Conservation (phyloP, 2,888 invertebrate genomes). For the Mechanitis messenoides region DNA sequence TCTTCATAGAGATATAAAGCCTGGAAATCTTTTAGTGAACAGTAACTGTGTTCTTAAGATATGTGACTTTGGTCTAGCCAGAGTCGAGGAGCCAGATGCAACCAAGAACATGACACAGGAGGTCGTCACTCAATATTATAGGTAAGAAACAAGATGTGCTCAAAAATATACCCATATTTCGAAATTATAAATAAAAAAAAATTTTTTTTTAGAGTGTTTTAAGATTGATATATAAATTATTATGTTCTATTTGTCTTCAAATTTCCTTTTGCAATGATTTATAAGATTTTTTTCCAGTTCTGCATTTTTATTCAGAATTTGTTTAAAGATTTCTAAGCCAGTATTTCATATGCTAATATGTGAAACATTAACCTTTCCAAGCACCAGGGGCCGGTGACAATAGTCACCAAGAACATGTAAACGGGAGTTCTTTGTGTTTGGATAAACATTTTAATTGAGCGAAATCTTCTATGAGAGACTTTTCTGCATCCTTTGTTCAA, state of each 20-base stretch:
- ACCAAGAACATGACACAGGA: slow-evolving; percentile 99
- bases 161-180: too few species aligned
- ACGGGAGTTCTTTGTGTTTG: background rate
- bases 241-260: too few species aligned
- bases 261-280: too few species aligned
- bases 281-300: background rate
- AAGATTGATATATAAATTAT: too few species aligned
- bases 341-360: background rate
- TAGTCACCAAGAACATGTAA: background rate
- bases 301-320: background rate
- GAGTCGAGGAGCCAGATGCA: slow-evolving; percentile 97
- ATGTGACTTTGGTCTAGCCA: slow-evolving; percentile 99
- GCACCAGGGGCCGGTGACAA: background rate
- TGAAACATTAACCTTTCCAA: background rate
- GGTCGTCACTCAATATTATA: slow-evolving; percentile 99
- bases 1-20: slow-evolving; percentile 99
- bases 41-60: slow-evolving; percentile 99
- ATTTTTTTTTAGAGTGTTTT: too few species aligned
- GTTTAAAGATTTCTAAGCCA: background rate
- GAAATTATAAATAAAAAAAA: too few species aligned
- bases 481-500: too few species aligned
- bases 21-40: slow-evolving; percentile 98
- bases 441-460: background rate
- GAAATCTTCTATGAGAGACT: too few species aligned
- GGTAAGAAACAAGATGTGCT: slow-evolving; percentile 38